Evolutionary conservation across 1,140 invertebrate species (phyloP), one percentile per base, ranked within the genome.

Genomic region (Drosophila kikkawai): DNA sequence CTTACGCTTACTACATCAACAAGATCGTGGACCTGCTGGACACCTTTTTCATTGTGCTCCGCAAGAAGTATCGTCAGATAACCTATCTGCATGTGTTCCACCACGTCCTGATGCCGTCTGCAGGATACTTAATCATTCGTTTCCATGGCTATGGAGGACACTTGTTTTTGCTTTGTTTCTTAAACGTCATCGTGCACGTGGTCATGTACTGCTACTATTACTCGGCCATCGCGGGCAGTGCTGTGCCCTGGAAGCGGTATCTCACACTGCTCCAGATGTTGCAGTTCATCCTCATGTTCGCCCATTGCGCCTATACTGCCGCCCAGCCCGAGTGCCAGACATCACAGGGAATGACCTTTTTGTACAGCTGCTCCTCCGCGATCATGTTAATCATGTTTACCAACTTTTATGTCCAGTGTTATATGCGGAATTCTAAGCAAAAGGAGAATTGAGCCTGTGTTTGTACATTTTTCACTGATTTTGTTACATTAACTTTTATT

Each of bases 321-420:
- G 15, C 19, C 26, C 65, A 67, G 44, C 45, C 94, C 94, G 15
- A 96, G 34, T 98, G 97, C 91, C 93, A 94, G 12, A 45, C 53
- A 6, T 60, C 82, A 3, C 68, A 63, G 7, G 8, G 15, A 0
- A 17, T 70, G 0, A 44, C 97, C 95, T 85, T 96, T 96, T 7
- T 94, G 94, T 57, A 94, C 93, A 93, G 92, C 94, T 1, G 93
- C 93, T 2, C 93, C 93, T 11, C 61, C 94, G 17, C 93, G 94
- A 67, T 95, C 64, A 96, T 98, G 94, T 94, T 98, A 29, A 92
- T 96, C 60, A 93, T 98, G 41, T 98, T 98, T 91, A 94, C 94
- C 4, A 95, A 98, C 58, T 98, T 98, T 93, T 98, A 97, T 86
- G 45, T 69, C 5, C 65, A 67, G 17, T 65, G 59, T 26, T 67